Conservation (phyloP, 2,888 invertebrate species). For the Apotomis betuletana region DNA sequence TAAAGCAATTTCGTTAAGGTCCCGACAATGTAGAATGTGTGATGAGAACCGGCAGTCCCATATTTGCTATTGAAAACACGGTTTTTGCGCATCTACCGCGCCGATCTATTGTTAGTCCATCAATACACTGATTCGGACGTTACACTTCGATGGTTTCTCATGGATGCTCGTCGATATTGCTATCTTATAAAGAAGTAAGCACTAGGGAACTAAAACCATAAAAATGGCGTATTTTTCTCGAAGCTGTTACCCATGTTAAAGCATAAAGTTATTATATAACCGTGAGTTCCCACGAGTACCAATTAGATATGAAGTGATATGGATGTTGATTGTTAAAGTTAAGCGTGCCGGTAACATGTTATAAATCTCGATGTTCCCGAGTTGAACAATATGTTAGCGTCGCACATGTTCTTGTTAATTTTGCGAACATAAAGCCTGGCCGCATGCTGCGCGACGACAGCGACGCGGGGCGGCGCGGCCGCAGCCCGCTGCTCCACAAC, state of each 20-base stretch:
- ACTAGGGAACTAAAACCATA: slow-evolving; percentile 32
- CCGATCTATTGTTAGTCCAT: slow-evolving; percentile 1
- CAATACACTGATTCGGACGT: slow-evolving; percentile 21
- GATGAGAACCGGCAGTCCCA: slow-evolving; percentile 6
- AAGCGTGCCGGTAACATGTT: slow-evolving; percentile 48
- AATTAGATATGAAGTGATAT: slow-evolving; percentile 48
- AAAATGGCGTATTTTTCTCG: slow-evolving; percentile 33
- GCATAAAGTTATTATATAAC: slow-evolving; percentile 31
- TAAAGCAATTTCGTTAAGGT: background rate
- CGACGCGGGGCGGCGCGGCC: slow-evolving; percentile 23
- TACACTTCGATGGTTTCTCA: slow-evolving; percentile 19
- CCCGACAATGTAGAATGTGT: background rate
- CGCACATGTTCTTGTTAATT: slow-evolving; percentile 72
- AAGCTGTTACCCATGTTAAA: slow-evolving; percentile 41
- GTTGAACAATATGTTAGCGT: slow-evolving; percentile 60
- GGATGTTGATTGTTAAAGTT: slow-evolving; percentile 51
- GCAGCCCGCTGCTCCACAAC: slow-evolving; percentile 21
- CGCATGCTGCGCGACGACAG: slow-evolving; percentile 63
- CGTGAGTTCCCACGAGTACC: slow-evolving; percentile 37
- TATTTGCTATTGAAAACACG: slow-evolving; percentile 1
- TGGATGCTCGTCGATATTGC: slow-evolving; percentile 14
- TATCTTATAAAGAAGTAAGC: slow-evolving; percentile 3
- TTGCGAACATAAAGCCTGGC: slow-evolving; percentile 54
- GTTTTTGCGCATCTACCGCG: slow-evolving; percentile 2
- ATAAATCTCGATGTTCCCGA: slow-evolving; percentile 68